A percentile compares a stretch with the other conserved stretches of the same genome.
phyloP scores from a whole-genome alignment of 2,797 vertebrate species.

The Semaprochilodus insignis region DNA sequence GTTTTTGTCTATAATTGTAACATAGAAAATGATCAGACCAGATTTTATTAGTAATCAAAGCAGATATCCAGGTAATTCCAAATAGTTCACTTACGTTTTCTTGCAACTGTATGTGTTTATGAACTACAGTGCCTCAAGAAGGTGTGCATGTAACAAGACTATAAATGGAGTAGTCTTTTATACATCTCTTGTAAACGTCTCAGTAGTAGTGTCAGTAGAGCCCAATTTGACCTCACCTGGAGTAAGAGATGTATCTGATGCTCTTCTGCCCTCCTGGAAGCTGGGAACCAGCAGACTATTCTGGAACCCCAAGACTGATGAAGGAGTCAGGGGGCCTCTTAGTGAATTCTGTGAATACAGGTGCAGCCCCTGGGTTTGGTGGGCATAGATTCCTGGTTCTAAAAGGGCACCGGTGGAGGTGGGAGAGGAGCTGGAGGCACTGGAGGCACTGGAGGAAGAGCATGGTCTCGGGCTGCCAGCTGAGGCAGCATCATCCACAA shows the following conservation, averaged over 20 bases:
- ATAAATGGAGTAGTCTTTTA: too few species aligned
- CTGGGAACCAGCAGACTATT: constrained; percentile 65
- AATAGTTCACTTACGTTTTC: too few species aligned
- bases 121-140: too few species aligned
- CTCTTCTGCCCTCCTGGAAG: constrained; percentile 85
- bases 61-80: too few species aligned
- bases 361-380: constrained; percentile 66
- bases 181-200: too few species aligned
- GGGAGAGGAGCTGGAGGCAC: constrained; percentile 66
- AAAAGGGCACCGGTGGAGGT: constrained; percentile 66
- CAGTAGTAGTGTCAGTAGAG: too few species aligned
- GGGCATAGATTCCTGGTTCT: constrained; percentile 69
- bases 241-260: constrained; percentile 85
- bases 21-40: too few species aligned
- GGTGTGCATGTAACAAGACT: too few species aligned
- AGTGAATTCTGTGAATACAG: constrained; percentile 5
- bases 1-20: too few species aligned
- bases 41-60: too few species aligned
- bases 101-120: too few species aligned
- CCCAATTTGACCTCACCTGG: constrained; percentile 72
- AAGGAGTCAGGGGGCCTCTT: background rate
- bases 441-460: constrained; percentile 56
- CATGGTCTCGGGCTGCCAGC: constrained; percentile 69
- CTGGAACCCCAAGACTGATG: constrained; percentile 35
- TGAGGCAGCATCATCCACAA: constrained; percentile 76